Evolutionary conservation across 2,113 vertebrate species (phyloP).

Genomic region (Raja brachyura): DNA sequence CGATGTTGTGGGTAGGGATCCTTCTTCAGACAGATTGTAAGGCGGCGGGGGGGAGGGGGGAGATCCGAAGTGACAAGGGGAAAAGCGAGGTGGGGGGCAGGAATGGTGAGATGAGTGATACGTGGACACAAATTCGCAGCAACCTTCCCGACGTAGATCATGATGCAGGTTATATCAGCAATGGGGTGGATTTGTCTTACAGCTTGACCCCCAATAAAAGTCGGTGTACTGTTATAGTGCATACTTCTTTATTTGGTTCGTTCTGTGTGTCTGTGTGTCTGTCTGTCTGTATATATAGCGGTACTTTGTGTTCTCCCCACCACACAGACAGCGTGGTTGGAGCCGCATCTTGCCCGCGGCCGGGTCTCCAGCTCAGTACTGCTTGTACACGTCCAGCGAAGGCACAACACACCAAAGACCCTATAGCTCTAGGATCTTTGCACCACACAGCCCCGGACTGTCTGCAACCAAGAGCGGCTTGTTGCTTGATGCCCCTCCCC

Average conservation of each 20-base stretch:
- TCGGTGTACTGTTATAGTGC: neutral
- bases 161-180: neutral
- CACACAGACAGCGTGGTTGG: neutral
- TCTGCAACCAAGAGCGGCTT: neutral
- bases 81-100: too few relatives aligned
- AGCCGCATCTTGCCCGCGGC: neutral
- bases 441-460: neutral
- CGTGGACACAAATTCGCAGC: neutral
- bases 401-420: too few relatives aligned
- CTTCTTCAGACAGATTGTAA: too few relatives aligned
- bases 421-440: too few relatives aligned
- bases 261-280: neutral
- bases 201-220: neutral
- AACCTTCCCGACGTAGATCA: neutral
- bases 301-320: neutral
- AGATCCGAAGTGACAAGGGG: too few relatives aligned
- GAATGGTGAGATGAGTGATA: too few relatives aligned
- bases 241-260: neutral
- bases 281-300: neutral
- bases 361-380: neutral
- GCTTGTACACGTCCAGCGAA: neutral
- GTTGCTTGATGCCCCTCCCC: neutral
- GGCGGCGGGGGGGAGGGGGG: too few relatives aligned
- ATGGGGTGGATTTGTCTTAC: neutral
- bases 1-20: too few relatives aligned